Evolutionary conservation across 1,140 invertebrate genomes (phyloP).

Genomic region (Drosophila tsacasi): DNA sequence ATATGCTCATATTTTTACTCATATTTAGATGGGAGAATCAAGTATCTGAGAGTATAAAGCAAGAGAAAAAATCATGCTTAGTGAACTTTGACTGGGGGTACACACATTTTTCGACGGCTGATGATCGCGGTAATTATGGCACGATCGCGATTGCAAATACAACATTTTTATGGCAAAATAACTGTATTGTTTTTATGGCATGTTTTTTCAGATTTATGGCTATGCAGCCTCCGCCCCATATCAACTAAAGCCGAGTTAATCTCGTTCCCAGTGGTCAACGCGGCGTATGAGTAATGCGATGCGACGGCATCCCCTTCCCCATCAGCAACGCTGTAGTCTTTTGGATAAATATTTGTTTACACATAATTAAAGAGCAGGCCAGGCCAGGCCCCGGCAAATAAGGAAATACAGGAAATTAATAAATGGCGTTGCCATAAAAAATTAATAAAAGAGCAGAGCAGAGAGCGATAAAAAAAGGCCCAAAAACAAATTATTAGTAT

Average conservation of each 20-base stretch:
- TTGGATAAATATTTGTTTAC: constrained; percentile 62
- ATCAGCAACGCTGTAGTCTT: not conserved
- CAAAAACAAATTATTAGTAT: constrained; percentile 50
- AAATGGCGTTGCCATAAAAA: constrained; percentile 34
- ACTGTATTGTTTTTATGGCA: constrained; percentile 55
- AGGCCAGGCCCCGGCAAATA: constrained; percentile 43
- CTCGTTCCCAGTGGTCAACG: constrained; percentile 30
- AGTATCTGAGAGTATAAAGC: constrained; percentile 1
- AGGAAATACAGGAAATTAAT: constrained; percentile 78
- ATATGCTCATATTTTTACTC: too few relatives aligned
- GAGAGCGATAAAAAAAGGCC: constrained; percentile 53
- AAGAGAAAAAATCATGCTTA: constrained; percentile 16
- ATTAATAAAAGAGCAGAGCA: constrained; percentile 25
- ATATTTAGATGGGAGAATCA: not conserved
- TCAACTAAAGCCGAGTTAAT: constrained; percentile 26
- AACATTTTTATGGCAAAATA: constrained; percentile 53
- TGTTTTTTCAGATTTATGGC: constrained; percentile 58
- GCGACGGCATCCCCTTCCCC: not conserved
- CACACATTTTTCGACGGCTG: constrained; percentile 8
- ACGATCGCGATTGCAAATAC: constrained; percentile 46
- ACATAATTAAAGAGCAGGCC: constrained; percentile 55
- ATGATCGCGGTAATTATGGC: constrained; percentile 35
- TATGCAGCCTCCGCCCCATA: constrained; percentile 13
- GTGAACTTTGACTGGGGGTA: constrained; percentile 56
- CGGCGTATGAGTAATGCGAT: constrained; percentile 55